Evolutionary conservation across 2,888 invertebrate species (phyloP).

Genomic region (Cenopis cana): DNA sequence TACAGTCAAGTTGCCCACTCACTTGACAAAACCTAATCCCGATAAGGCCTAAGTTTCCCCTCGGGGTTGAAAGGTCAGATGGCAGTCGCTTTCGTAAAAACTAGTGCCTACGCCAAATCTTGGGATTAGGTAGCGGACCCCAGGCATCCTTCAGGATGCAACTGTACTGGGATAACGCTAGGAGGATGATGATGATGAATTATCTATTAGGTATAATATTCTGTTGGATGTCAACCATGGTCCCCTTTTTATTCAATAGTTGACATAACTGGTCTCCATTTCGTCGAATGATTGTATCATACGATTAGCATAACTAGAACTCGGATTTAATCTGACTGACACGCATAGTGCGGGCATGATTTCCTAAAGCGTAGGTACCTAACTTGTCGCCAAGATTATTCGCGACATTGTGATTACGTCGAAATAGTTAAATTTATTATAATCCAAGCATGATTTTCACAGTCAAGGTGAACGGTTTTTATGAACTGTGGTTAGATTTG

Average conservation of each 20-base stretch:
- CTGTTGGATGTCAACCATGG: constrained; percentile 15
- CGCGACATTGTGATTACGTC: constrained; percentile 1
- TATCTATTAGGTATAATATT: no score
- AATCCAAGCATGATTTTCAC: constrained; percentile 1
- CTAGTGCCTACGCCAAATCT: no score
- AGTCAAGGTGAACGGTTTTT: constrained; percentile 12
- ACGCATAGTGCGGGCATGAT: constrained; percentile 21
- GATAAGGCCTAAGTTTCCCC: no score
- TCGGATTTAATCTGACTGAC: constrained; percentile 44
- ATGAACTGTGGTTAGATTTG: neutral
- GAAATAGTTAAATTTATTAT: constrained; percentile 2
- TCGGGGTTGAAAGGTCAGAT: no score
- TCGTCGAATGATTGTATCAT: constrained; percentile 52
- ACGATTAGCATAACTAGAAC: constrained; percentile 65
- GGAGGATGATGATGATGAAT: no score
- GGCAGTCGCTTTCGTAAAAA: no score
- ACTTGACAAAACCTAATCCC: no score
- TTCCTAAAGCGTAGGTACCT: constrained; percentile 21
- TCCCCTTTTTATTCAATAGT: neutral
- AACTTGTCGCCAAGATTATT: neutral
- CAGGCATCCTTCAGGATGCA: no score
- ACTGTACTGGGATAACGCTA: no score
- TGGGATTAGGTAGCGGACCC: no score
- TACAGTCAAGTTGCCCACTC: no score
- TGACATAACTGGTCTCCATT: constrained; percentile 11